Conservation (phyloP, 1,140 invertebrate genomes). For the Eupristina koningsbergeri region DNA sequence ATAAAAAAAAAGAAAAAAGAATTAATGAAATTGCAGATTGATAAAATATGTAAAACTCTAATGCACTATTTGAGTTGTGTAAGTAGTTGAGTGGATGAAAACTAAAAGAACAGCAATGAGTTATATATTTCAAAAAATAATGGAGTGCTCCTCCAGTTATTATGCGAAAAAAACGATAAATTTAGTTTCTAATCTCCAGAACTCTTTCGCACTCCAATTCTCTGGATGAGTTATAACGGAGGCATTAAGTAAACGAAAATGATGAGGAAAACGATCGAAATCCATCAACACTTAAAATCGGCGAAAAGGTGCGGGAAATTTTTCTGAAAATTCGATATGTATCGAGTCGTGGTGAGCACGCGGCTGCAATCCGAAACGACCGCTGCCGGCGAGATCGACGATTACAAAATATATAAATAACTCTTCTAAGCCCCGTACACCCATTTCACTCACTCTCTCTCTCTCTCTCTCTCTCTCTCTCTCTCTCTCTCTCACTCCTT, state of each 20-base stretch:
- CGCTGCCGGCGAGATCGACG: not conserved
- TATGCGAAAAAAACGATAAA: not conserved
- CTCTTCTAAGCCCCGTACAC: not conserved
- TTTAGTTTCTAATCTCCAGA: not conserved
- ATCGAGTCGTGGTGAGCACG: not conserved
- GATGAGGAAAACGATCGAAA: not conserved
- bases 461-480: not conserved
- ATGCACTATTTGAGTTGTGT: not conserved
- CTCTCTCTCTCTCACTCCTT: not conserved
- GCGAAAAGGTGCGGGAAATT: not conserved
- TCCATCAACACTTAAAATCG: constrained; percentile 1
- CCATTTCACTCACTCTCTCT: not conserved
- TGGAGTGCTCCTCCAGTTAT: not conserved
- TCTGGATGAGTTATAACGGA: not conserved
- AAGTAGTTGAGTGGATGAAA: not conserved
- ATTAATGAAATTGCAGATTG: not conserved
- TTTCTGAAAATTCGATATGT: not conserved
- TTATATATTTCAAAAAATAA: not conserved
- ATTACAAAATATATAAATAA: constrained; percentile 37
- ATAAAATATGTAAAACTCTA: too few relatives aligned
- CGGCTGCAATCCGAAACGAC: not conserved
- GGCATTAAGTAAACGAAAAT: constrained; percentile 3
- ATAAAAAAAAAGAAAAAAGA: not conserved
- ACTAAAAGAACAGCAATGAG: not conserved
- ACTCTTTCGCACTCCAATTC: not conserved